Conservation (phyloP, 2,888 invertebrate species). For the Prenolepis imparis region DNA sequence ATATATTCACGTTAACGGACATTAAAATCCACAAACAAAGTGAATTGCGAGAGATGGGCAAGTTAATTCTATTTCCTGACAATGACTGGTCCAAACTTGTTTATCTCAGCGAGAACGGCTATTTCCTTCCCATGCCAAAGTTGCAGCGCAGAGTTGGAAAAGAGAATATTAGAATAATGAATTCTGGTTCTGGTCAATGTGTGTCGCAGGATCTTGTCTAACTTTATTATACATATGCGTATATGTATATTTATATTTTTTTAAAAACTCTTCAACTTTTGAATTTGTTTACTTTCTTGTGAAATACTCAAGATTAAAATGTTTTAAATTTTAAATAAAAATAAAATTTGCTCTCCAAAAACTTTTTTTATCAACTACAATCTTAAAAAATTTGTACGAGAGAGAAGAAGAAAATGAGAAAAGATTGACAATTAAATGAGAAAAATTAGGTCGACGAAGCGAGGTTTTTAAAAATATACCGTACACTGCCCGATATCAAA, state of each 20-base stretch:
- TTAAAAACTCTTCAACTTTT: neutral
- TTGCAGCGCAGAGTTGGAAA: slow-evolving; percentile 19
- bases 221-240: neutral
- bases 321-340: neutral
- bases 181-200: neutral
- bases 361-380: neutral
- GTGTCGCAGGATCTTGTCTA: neutral
- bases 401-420: no score
- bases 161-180: neutral
- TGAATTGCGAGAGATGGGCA: slow-evolving; percentile 41
- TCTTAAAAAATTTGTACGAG: neutral
- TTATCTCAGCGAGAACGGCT: slow-evolving; percentile 37
- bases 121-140: slow-evolving; percentile 38
- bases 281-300: neutral
- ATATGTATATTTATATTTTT: neutral
- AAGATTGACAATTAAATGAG: neutral
- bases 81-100: slow-evolving; percentile 60
- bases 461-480: neutral
- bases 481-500: neutral
- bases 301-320: neutral
- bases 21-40: slow-evolving; percentile 56
- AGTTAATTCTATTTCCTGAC: slow-evolving; percentile 61
- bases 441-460: neutral
- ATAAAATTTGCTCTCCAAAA: neutral
- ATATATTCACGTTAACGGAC: slow-evolving; percentile 58